Conservation (phyloP, 1,140 invertebrate species). For the Bombus picipes region DNA sequence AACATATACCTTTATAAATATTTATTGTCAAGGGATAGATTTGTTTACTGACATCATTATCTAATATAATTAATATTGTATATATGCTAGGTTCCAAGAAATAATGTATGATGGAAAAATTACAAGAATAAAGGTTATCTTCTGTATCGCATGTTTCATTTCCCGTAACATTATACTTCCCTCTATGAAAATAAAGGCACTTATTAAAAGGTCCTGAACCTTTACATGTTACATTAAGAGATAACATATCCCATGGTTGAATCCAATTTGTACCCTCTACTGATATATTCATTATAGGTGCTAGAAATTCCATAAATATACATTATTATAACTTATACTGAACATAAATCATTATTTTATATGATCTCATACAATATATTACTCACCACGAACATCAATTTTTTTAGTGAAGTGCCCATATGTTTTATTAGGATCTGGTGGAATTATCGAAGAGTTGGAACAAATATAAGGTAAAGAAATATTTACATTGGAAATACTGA, state of each 20-base stretch:
- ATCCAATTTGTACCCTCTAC: conserved; percentile 90
- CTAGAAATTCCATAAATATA: conserved; percentile 78
- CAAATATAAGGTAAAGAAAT: conserved; percentile 83
- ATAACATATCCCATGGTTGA: conserved; percentile 89
- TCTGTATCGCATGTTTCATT: conserved; percentile 87
- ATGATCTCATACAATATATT: conserved; percentile 6
- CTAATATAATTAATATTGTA: conserved; percentile 88
- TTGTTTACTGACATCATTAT: conserved; percentile 88
- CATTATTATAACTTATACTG: neutral
- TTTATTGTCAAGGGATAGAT: conserved; percentile 89
- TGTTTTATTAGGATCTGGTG: conserved; percentile 86
- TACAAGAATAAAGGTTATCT: conserved; percentile 82
- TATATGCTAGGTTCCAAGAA: conserved; percentile 86
- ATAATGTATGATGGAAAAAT: conserved; percentile 86
- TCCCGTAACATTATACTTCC: conserved; percentile 90
- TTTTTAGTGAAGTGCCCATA: conserved; percentile 89
- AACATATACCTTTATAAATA: conserved; percentile 89
- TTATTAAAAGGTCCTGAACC: conserved; percentile 88
- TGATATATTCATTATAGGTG: conserved; percentile 86
- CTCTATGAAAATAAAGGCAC: conserved; percentile 85
- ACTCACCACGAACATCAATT: conserved; percentile 85
- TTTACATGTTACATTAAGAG: conserved; percentile 87
- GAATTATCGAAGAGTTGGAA: conserved; percentile 84
- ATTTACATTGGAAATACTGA: conserved; percentile 64
- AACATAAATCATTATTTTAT: neutral